Evolutionary conservation across 2,113 vertebrate species (phyloP).

Genomic region (Psittacara wagleri): DNA sequence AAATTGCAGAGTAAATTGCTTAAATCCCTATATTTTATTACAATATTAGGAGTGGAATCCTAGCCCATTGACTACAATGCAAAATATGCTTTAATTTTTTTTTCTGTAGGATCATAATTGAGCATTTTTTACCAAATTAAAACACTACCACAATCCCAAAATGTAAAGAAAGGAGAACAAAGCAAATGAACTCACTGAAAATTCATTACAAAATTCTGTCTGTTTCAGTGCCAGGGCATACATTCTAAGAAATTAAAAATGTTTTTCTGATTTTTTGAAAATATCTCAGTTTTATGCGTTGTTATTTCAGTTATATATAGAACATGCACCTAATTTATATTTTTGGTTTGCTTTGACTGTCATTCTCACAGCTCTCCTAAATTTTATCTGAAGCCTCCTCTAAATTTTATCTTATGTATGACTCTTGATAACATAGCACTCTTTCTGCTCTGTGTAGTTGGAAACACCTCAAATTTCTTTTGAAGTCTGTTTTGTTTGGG

Average conservation of each 20-base stretch:
- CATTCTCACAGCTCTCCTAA: neutral
- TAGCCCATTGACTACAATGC: neutral
- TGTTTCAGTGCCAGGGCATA: neutral
- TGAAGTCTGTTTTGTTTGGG: neutral
- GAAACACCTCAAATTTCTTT: neutral
- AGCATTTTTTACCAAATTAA: neutral
- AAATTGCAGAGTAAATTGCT: neutral
- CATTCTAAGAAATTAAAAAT: neutral
- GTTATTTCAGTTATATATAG: neutral
- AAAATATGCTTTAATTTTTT: neutral
- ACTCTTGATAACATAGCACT: neutral
- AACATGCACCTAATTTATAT: rapidly evolving
- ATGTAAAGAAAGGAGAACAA: neutral
- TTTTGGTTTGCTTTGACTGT: neutral
- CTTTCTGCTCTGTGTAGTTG: neutral
- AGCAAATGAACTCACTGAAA: neutral
- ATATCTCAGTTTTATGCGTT: neutral
- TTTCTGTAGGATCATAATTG: neutral
- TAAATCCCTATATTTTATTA: neutral
- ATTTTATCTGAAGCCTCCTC: neutral
- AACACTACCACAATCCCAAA: neutral
- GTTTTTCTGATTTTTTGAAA: neutral
- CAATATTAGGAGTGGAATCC: neutral
- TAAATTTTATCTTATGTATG: neutral
- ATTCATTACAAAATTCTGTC: neutral